Conservation (phyloP, 2,113 vertebrate genomes). For the Hippocampus mohnikei region DNA sequence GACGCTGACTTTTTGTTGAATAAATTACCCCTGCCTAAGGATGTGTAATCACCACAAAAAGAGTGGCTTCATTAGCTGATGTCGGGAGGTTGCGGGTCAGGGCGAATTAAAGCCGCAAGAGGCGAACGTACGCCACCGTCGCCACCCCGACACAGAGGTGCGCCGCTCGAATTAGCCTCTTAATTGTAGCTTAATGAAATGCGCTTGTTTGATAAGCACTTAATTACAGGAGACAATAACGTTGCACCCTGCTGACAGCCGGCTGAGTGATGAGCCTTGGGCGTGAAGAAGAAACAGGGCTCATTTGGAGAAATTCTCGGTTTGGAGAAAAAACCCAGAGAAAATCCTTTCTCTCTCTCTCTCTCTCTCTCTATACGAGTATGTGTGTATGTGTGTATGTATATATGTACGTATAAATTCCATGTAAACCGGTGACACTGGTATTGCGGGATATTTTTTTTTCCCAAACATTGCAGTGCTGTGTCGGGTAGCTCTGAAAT, state of each 20-base stretch:
- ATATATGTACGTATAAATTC: background rate
- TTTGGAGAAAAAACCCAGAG: too few species aligned
- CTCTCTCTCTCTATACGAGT: too few species aligned
- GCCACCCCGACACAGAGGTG: conserved; percentile 79
- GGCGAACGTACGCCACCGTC: conserved; percentile 78
- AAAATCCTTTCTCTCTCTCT: too few species aligned
- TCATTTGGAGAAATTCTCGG: background rate
- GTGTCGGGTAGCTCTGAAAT: background rate
- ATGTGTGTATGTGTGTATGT: too few species aligned
- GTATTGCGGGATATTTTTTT: background rate
- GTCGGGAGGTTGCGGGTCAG: conserved; percentile 74
- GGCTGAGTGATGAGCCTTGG: conserved; percentile 63
- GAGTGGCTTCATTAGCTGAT: conserved; percentile 84
- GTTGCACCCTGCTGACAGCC: conserved; percentile 72
- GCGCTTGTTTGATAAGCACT: conserved; percentile 91
- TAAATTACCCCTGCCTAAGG: conserved; percentile 83
- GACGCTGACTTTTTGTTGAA: conserved; percentile 77
- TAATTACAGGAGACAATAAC: conserved; percentile 90
- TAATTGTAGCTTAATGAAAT: conserved; percentile 91
- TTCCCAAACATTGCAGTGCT: too few species aligned
- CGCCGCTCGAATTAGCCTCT: conserved; percentile 79
- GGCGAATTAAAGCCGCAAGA: conserved; percentile 73
- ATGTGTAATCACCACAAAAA: conserved; percentile 85
- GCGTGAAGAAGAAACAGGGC: background rate
- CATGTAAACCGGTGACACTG: background rate